Evolutionary conservation across 2,113 vertebrate genomes (phyloP), one percentile per base, ranked within the genome.

Genomic region (Archilochus colubris): DNA sequence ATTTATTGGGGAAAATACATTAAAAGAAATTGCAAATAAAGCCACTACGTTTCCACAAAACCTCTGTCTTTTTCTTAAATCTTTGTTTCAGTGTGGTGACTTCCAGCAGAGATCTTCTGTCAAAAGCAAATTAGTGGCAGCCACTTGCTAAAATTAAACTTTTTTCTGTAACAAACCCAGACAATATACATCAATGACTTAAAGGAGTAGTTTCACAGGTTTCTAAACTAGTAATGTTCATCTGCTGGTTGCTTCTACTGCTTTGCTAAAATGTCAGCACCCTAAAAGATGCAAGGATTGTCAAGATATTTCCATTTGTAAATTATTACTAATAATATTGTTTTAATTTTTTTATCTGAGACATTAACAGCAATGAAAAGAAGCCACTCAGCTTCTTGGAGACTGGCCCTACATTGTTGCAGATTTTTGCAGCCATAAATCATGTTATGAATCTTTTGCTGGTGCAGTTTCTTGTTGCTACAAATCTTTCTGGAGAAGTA

Each of bases 331-430:
- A 33, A 4, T 22, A 53, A 21, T 11, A 20, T 30, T 74, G 4
- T 40, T 63, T 16, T 21, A 14, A 27, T 66, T 61, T 48, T 31
- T 55, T 22, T 14, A 54, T 25, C 50, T 73, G 43, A 9, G 30
- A 44, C 17, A 14, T 14, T 11, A 27, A 11, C 50, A 78, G 27
- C 55, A 75, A 24, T 4, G 55, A 66, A 36, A 74, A 62, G 18
- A 57, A 63, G 20, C 6, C 28, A 28, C 28, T 54, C 12, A 48
- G 40, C 40, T 40, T 20, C 24, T 38, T 7, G 6, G 12, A 44
- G 25, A 21, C 27, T 2, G 0, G 27, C 21, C 18, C 28, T 23
- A 33, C 4, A 6, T 11, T 1, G 0, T 1, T 61, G 50, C 24
- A 73, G 16, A 23, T 44, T 93, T 76, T 54, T 66, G 30, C 72